These are phyloP conservation scores for Fragum fragum DNA, from an alignment of 2,888 invertebrate genomes.

Conservation along the genomic window DNA sequence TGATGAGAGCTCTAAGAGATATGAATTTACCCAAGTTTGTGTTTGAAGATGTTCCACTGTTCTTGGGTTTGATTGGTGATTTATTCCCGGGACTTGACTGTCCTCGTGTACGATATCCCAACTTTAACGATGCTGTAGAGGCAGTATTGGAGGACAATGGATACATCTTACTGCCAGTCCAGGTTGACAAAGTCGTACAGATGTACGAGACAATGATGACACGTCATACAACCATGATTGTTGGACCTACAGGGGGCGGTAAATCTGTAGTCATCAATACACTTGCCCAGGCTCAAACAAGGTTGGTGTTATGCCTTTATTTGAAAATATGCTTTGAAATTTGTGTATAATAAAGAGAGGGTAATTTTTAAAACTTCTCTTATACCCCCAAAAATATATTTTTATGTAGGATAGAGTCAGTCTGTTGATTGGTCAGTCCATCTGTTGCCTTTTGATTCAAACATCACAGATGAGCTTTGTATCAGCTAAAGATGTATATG, in stretches of 20 bases:
- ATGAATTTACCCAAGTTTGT: conserved; percentile 98
- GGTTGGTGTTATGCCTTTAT: no score
- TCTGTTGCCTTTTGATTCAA: no score
- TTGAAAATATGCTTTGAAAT: no score
- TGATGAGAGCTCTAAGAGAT: conserved; percentile 96
- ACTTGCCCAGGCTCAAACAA: conserved; percentile 92
- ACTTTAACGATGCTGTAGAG: conserved; percentile 94
- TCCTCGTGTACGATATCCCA: conserved; percentile 94
- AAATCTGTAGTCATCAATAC: conserved; percentile 95
- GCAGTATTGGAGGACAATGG: conserved; percentile 90
- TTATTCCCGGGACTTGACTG: conserved; percentile 96
- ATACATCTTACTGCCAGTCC: conserved; percentile 91
- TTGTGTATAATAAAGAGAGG: no score
- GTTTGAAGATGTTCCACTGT: conserved; percentile 96
- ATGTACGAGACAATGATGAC: conserved; percentile 98
- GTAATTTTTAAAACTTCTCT: no score
- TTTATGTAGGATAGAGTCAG: no score
- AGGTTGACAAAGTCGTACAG: conserved; percentile 96
- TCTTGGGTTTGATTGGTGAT: conserved; percentile 95
- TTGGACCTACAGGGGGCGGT: conserved; percentile 97
- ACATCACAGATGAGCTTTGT: no score
- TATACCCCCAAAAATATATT: no score
- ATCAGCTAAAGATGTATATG: no score
- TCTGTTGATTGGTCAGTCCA: no score
- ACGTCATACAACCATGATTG: conserved; percentile 96